A percentile compares a stretch with the other conserved stretches of the same genome.
Conservation (phyloP, 2,797 vertebrate genomes). For the Gallinago nigripennis region DNA sequence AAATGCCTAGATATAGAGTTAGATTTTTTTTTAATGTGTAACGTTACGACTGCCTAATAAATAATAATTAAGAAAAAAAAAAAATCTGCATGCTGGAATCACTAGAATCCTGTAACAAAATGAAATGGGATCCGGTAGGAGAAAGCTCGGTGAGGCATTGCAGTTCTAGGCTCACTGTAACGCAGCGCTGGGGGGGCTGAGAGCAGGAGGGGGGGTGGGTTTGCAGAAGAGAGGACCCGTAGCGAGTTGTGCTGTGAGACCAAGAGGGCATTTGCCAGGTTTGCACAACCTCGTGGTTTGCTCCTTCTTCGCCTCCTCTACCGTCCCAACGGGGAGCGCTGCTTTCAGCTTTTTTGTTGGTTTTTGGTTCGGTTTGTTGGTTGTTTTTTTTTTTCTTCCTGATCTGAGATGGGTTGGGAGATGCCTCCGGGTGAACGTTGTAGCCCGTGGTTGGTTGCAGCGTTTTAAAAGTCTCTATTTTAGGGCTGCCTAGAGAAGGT, state of each 20-base stretch:
- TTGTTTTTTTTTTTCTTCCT: not conserved
- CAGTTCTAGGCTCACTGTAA: not conserved
- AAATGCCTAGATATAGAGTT: constrained; percentile 19
- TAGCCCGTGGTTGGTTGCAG: constrained; percentile 19
- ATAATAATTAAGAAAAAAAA: not conserved
- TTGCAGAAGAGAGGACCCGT: not conserved
- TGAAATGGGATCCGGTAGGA: not conserved
- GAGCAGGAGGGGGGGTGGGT: not conserved
- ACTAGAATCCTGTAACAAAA: constrained; percentile 27
- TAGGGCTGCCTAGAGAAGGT: constrained; percentile 29
- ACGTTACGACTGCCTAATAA: constrained; percentile 28
- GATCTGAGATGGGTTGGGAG: not conserved
- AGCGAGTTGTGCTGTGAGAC: not conserved
- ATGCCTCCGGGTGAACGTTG: not conserved
- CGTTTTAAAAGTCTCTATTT: constrained; percentile 31
- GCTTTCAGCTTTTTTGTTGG: not conserved
- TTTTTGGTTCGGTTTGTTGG: no score
- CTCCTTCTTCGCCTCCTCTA: not conserved
- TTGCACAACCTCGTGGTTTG: not conserved
- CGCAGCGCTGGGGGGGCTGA: not conserved
- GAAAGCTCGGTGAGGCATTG: not conserved
- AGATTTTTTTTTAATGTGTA: constrained; percentile 9
- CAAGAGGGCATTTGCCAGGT: not conserved
- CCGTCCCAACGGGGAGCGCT: not conserved
- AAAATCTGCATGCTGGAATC: constrained; percentile 55